Conservation (phyloP, 2,113 vertebrate genomes). For the Rhynchomys soricoides region DNA sequence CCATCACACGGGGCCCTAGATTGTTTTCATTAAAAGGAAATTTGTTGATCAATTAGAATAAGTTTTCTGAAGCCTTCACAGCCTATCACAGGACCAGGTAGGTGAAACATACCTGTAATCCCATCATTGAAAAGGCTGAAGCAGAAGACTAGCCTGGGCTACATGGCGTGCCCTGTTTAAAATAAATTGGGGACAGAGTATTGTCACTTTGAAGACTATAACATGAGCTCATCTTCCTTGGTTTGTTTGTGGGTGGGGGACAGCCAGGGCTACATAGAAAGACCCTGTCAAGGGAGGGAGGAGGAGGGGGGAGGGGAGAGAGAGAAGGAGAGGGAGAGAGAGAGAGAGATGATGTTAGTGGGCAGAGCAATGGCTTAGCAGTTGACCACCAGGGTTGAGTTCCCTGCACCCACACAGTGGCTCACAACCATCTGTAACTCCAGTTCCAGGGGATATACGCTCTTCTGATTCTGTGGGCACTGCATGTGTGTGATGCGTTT, state of each 20-base stretch:
- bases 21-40: background rate
- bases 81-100: background rate
- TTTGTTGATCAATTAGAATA: background rate
- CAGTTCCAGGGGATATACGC: background rate
- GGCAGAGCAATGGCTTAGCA: background rate
- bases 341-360: too few species aligned
- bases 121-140: background rate
- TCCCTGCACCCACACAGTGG: background rate
- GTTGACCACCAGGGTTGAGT: background rate
- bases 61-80: conserved; percentile 7
- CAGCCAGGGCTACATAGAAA: background rate
- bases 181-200: background rate
- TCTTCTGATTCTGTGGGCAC: background rate
- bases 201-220: background rate
- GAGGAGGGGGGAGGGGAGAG: too few species aligned
- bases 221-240: background rate
- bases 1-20: background rate
- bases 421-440: background rate
- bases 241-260: background rate
- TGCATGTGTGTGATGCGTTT: background rate
- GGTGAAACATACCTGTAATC: too few species aligned
- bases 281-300: too few species aligned
- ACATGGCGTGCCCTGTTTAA: background rate
- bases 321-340: too few species aligned
- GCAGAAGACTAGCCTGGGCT: background rate